Evolutionary conservation across 2,797 vertebrate species (phyloP).

Genomic region (Mastacembelus armatus): DNA sequence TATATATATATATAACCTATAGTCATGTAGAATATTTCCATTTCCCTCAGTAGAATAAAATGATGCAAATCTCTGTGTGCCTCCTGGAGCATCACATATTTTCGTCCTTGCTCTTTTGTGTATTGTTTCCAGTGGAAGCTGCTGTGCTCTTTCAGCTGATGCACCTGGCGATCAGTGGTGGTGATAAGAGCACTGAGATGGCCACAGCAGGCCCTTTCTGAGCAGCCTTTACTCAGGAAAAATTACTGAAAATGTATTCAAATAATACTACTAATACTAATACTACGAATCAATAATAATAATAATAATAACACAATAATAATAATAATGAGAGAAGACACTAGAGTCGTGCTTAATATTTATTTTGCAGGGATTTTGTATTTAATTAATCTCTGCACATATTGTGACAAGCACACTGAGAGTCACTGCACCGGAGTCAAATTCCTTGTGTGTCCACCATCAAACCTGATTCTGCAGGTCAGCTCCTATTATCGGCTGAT

Average conservation of each 20-base stretch:
- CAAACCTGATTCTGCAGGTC: neutral
- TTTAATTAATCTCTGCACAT: too few relatives aligned
- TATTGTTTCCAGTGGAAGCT: constrained; percentile 82
- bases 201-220: constrained; percentile 6
- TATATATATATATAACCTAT: too few relatives aligned
- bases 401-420: too few relatives aligned
- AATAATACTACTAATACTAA: neutral
- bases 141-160: constrained; percentile 74
- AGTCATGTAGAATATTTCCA: too few relatives aligned
- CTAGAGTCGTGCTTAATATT: too few relatives aligned
- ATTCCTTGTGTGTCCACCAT: too few relatives aligned
- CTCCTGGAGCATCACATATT: constrained; percentile 32
- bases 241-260: too few relatives aligned
- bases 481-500: neutral
- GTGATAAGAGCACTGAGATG: constrained; percentile 72
- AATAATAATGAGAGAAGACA: neutral
- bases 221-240: neutral
- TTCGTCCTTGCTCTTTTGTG: constrained; percentile 58
- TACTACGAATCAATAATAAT: neutral
- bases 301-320: neutral
- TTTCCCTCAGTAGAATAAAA: neutral
- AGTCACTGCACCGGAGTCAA: too few relatives aligned
- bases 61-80: neutral
- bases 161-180: constrained; percentile 86
- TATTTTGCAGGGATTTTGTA: too few relatives aligned